These are phyloP conservation scores for Amazonetta brasiliensis DNA, from an alignment of 2,797 vertebrate genomes.

Conservation along the genomic window DNA sequence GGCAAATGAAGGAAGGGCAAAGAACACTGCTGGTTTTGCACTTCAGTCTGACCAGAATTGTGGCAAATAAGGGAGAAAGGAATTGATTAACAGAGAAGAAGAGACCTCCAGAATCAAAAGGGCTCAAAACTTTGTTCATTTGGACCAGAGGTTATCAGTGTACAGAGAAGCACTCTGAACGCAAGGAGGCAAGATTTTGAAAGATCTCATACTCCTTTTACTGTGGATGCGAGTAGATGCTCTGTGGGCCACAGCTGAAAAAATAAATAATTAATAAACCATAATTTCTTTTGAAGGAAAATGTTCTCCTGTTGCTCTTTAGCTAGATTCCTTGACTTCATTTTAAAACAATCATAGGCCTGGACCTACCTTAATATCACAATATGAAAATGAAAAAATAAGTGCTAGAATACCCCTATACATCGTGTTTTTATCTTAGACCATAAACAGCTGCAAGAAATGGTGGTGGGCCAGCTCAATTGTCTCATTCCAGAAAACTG, in stretches of 20 bases:
- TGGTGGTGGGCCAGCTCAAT: not conserved
- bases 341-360: not conserved
- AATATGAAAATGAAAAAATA: not conserved
- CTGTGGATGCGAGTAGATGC: not conserved
- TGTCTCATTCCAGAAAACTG: not conserved
- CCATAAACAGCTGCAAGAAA: not conserved
- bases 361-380: not conserved
- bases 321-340: not conserved
- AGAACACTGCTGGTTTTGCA: not conserved
- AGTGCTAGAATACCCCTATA: not conserved
- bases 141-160: conserved; percentile 31
- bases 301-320: not conserved
- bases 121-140: conserved; percentile 25
- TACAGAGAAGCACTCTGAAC: conserved; percentile 33
- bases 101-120: conserved; percentile 53
- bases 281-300: not conserved
- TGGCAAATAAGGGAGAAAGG: conserved; percentile 21
- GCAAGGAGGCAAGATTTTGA: conserved; percentile 42
- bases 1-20: conserved; percentile 18
- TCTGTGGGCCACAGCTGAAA: conserved; percentile 30
- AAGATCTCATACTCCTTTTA: conserved; percentile 19
- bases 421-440: not conserved
- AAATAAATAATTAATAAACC: not conserved
- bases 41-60: conserved; percentile 43
- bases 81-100: conserved; percentile 56